phyloP scores from a whole-genome alignment of 2,797 vertebrate species.

The Spea hammondii region DNA sequence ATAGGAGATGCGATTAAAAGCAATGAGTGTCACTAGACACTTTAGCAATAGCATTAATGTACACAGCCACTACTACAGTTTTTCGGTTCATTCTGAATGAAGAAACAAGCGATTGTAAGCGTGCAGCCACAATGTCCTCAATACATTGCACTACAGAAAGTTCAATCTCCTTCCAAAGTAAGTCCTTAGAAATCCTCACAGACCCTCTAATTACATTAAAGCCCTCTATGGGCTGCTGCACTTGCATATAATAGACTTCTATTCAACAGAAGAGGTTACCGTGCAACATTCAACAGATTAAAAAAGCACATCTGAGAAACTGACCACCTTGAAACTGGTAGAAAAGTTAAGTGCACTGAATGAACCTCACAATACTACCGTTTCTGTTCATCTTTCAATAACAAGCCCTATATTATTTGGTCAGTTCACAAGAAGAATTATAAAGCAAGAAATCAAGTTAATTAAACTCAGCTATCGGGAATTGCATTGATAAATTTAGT shows the following conservation, averaged over 20 bases:
- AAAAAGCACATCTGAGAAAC: conserved; percentile 23
- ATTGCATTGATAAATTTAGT: no score
- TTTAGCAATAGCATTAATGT: background rate
- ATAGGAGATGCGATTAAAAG: background rate
- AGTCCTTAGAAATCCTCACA: conserved; percentile 31
- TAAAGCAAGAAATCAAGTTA: no score
- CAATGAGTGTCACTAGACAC: conserved; percentile 13
- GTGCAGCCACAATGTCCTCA: conserved; percentile 43
- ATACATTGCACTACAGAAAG: conserved; percentile 37
- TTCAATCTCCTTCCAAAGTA: conserved; percentile 42
- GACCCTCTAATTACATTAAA: conserved; percentile 48
- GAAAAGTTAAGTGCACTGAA: background rate
- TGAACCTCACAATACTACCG: background rate
- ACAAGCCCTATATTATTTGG: no score
- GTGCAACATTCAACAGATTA: conserved; percentile 7
- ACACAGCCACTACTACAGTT: background rate
- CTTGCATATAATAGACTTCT: conserved; percentile 37
- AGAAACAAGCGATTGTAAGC: conserved; percentile 30
- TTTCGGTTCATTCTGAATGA: conserved; percentile 12
- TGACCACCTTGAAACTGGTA: conserved; percentile 5
- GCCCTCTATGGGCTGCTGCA: conserved; percentile 17
- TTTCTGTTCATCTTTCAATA: no score
- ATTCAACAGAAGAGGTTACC: conserved; percentile 11
- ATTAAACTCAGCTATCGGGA: no score
- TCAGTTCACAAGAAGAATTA: no score